Conservation (phyloP, 1,140 invertebrate genomes). For the Steinernema feltiae region DNA sequence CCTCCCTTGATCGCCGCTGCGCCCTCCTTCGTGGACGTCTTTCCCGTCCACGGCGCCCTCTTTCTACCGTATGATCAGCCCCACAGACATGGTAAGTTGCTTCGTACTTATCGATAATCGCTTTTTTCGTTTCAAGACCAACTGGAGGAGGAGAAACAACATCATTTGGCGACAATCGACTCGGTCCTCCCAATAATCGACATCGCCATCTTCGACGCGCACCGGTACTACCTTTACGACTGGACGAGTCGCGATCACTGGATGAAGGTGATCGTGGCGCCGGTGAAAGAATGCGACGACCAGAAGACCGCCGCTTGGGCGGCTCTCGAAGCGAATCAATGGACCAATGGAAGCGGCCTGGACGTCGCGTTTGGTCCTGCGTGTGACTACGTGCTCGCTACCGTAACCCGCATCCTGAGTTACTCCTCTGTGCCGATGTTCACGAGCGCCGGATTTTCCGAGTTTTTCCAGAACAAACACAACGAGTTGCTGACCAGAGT, state of each 20-base stretch:
- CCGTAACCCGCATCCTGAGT: conserved; percentile 43
- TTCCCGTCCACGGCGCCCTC: conserved; percentile 10
- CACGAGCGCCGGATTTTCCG: conserved; percentile 51
- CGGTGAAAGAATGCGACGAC: conserved; percentile 44
- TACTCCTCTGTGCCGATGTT: conserved; percentile 44
- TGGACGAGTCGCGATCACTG: conserved; percentile 34
- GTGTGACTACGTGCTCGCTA: conserved; percentile 47
- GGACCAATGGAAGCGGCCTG: conserved; percentile 46
- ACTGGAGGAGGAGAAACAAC: neutral
- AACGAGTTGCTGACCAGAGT: conserved; percentile 39
- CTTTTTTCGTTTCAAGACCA: neutral
- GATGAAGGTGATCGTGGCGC: conserved; percentile 35
- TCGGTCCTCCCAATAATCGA: conserved; percentile 34
- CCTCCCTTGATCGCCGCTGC: neutral
- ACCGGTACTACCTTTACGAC: conserved; percentile 24
- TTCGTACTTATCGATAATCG: neutral
- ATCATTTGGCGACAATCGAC: conserved; percentile 38
- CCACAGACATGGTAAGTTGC: conserved; percentile 12
- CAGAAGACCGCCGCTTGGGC: conserved; percentile 48
- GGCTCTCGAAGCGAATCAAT: conserved; percentile 42
- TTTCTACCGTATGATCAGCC: neutral
- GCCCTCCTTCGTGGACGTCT: too few species aligned
- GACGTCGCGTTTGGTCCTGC: conserved; percentile 47
- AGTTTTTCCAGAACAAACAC: conserved; percentile 36
- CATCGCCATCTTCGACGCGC: conserved; percentile 35